These are phyloP conservation scores for Bradypus variegatus DNA, from an alignment of 2,797 vertebrate species.

Conservation along the genomic window DNA sequence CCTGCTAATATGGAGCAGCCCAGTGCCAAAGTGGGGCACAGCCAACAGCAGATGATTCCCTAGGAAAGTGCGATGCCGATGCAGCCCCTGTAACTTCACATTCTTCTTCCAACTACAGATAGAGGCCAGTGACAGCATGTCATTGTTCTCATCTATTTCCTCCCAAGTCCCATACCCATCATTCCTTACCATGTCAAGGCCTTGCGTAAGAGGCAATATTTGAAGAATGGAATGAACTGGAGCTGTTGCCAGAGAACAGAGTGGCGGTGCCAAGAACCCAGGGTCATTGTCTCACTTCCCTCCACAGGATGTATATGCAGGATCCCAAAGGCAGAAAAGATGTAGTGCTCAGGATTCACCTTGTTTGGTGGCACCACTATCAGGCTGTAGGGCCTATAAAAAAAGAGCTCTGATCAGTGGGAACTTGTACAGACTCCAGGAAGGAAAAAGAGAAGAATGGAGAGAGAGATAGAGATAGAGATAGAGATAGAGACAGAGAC, in stretches of 20 bases:
- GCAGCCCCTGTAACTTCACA: constrained; percentile 57
- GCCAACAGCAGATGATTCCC: constrained; percentile 69
- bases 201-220: constrained; percentile 74
- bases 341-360: constrained; percentile 78
- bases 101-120: constrained; percentile 76
- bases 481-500: not conserved
- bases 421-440: not conserved
- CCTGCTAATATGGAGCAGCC: constrained; percentile 77
- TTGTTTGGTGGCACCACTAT: constrained; percentile 68
- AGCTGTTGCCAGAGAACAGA: constrained; percentile 77
- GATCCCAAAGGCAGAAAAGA: constrained; percentile 78
- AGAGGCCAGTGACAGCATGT: not conserved
- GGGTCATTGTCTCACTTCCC: constrained; percentile 70
- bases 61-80: constrained; percentile 63
- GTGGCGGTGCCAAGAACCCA: constrained; percentile 80
- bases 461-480: not conserved
- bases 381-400: constrained; percentile 81
- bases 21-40: constrained; percentile 80
- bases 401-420: not conserved
- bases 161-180: not conserved
- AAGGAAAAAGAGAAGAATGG: not conserved
- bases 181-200: constrained; percentile 73
- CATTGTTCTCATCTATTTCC: not conserved
- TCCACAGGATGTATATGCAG: constrained; percentile 76
- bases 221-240: constrained; percentile 78